phyloP scores from a whole-genome alignment of 1,140 invertebrate genomes.

The Aphelinus certus region DNA sequence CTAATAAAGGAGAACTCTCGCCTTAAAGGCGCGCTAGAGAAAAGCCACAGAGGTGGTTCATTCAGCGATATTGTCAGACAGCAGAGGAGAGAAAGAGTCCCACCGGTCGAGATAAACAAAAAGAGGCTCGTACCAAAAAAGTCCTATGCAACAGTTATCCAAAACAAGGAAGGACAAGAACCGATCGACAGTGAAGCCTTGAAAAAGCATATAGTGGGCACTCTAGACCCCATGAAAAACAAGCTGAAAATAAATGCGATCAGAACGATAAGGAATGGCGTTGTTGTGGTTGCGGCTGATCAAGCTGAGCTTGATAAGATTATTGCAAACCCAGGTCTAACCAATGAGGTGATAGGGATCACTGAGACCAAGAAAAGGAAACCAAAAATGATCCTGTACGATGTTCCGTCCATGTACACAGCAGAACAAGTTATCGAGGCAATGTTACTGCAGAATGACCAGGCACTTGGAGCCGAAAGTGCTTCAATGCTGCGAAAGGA shows the following conservation, averaged over 20 bases:
- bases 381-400: conserved; percentile 31
- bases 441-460: background rate
- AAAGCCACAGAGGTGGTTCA: too few relatives aligned
- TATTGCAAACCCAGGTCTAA: background rate
- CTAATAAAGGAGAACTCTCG: too few relatives aligned
- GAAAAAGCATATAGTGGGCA: too few relatives aligned
- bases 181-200: too few relatives aligned
- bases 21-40: too few relatives aligned
- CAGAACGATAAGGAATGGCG: background rate
- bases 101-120: too few relatives aligned
- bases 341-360: background rate
- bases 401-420: conserved; percentile 14
- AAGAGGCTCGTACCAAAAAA: too few relatives aligned
- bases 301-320: conserved; percentile 12
- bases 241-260: background rate
- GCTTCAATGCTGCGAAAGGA: background rate
- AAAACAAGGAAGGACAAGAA: too few relatives aligned
- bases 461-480: background rate
- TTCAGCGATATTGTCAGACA: too few relatives aligned
- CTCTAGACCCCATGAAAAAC: too few relatives aligned
- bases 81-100: too few relatives aligned
- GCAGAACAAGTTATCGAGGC: background rate
- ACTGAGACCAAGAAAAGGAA: background rate
- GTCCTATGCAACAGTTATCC: too few relatives aligned
- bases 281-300: conserved; percentile 18